Conservation (phyloP, 1,140 invertebrate genomes). For the Drosophila lowei region DNA sequence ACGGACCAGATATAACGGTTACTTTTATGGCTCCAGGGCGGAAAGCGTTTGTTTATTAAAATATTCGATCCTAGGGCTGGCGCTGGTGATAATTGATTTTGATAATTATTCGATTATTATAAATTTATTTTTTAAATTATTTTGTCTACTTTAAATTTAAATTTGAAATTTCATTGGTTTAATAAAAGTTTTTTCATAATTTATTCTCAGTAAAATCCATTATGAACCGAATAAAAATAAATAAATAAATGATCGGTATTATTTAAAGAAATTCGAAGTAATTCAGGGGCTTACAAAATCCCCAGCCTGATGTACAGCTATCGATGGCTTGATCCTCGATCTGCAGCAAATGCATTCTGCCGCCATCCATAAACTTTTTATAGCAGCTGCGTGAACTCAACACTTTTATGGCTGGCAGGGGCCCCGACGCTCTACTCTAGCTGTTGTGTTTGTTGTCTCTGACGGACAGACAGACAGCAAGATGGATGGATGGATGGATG, state of each 20-base stretch:
- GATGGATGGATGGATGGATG: conserved; percentile 49
- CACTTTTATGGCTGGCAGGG: conserved; percentile 15
- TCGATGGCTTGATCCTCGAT: background rate
- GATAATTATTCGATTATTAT: background rate
- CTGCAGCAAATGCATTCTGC: conserved; percentile 3
- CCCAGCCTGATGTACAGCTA: no score
- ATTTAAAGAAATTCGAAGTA: no score
- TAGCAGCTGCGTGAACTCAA: conserved; percentile 44
- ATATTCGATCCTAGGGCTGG: no score
- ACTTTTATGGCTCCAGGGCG: conserved; percentile 28
- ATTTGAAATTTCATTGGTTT: no score
- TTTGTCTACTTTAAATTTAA: background rate
- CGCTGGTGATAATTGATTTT: background rate
- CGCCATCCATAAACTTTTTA: conserved; percentile 46
- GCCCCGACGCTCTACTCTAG: background rate
- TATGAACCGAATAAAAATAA: no score
- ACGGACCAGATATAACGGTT: conserved; percentile 34
- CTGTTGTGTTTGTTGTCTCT: conserved; percentile 21
- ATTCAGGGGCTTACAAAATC: no score
- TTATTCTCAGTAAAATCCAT: background rate
- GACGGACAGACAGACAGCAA: conserved; percentile 46
- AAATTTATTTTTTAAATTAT: no score
- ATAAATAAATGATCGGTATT: no score
- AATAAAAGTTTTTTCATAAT: background rate
- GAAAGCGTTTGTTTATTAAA: background rate